Percentiles rank a stretch among this genome's conserved stretches.
phyloP scores from a whole-genome alignment of 2,797 vertebrate genomes.

The Artibeus jamaicensis region DNA sequence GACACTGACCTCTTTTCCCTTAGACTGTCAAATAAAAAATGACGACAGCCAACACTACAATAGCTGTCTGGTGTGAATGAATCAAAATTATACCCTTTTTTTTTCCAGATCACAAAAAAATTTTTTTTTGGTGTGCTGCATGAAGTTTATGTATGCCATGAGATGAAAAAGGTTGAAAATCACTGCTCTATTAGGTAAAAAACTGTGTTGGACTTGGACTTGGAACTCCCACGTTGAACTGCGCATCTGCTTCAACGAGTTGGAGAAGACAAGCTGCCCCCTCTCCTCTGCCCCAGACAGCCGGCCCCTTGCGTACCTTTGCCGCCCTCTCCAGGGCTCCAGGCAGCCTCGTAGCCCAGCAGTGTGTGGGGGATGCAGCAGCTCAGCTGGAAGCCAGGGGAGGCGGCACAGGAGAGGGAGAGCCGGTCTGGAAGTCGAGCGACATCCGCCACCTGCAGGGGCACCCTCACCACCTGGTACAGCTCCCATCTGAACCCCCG shows the following conservation, averaged over 20 bases:
- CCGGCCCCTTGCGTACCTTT: background rate
- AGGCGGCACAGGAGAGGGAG: slow-evolving; percentile 61
- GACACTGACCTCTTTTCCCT: background rate
- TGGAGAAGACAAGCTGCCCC: background rate
- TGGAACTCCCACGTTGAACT: background rate
- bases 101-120: background rate
- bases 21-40: background rate
- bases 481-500: slow-evolving; percentile 49
- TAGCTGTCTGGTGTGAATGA: background rate
- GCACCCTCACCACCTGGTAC: slow-evolving; percentile 33
- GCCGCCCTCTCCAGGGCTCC: slow-evolving; percentile 41
- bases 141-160: background rate
- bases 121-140: background rate
- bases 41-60: background rate
- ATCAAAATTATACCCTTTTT: background rate
- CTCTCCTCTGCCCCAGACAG: too few species aligned
- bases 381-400: slow-evolving; percentile 55
- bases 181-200: background rate
- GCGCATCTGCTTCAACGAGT: background rate
- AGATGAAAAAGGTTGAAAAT: background rate
- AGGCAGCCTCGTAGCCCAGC: slow-evolving; percentile 50
- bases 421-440: slow-evolving; percentile 31
- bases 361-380: slow-evolving; percentile 69
- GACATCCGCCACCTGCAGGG: slow-evolving; percentile 58
- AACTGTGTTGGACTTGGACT: background rate